phyloP scores from a whole-genome alignment of 2,113 vertebrate genomes.

The Globicephala melas region DNA sequence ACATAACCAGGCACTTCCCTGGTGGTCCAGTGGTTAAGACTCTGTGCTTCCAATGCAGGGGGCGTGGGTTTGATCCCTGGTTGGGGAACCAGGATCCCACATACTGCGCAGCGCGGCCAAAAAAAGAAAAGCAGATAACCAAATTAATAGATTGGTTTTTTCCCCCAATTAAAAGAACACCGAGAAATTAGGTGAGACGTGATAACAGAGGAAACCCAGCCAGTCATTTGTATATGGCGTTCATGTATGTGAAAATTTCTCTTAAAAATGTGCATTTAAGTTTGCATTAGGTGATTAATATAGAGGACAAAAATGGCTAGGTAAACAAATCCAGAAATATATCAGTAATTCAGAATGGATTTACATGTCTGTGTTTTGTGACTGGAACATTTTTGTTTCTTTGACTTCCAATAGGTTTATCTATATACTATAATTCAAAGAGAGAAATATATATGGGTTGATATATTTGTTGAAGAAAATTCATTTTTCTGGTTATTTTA shows the following conservation, averaged over 20 bases:
- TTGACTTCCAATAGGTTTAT: background rate
- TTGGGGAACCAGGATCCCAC: background rate
- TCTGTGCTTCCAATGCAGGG: background rate
- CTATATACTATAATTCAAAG: background rate
- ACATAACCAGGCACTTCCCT: background rate
- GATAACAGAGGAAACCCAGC: background rate
- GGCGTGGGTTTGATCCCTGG: background rate
- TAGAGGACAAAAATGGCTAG: background rate
- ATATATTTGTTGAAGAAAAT: constrained; percentile 37
- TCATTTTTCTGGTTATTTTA: background rate
- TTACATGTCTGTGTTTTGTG: background rate
- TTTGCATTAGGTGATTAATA: constrained; percentile 14
- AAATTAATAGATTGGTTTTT: background rate
- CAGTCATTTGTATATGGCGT: background rate
- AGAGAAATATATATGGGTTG: background rate
- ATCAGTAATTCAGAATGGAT: background rate
- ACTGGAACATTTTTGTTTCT: background rate
- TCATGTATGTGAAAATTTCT: constrained; percentile 11
- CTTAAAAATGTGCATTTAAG: background rate
- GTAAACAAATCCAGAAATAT: background rate
- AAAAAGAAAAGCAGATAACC: background rate
- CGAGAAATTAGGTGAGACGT: background rate
- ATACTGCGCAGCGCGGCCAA: background rate
- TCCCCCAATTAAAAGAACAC: background rate
- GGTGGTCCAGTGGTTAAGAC: background rate